phyloP scores from a whole-genome alignment of 2,113 vertebrate species.

The Megalops atlanticus region DNA sequence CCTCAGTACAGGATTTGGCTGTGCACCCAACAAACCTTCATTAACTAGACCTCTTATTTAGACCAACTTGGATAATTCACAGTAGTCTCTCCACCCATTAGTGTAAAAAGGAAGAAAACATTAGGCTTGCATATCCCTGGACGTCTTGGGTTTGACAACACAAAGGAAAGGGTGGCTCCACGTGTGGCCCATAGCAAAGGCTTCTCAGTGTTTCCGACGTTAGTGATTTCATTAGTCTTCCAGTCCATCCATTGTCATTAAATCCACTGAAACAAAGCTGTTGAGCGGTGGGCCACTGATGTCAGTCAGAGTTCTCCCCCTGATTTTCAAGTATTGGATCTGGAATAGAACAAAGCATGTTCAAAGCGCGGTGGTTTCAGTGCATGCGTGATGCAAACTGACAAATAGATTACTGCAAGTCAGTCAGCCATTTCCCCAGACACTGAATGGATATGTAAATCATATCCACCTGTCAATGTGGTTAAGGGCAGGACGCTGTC shows the following conservation, averaged over 20 bases:
- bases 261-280: constrained; percentile 73
- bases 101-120: not conserved
- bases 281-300: constrained; percentile 72
- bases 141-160: not conserved
- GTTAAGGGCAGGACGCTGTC: constrained; percentile 82
- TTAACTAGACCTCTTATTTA: not conserved
- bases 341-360: constrained; percentile 56
- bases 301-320: constrained; percentile 76
- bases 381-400: no score
- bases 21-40: constrained; percentile 1
- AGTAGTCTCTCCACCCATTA: not conserved
- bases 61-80: not conserved
- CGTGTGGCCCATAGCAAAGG: not conserved
- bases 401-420: not conserved
- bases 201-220: not conserved
- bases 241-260: constrained; percentile 74
- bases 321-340: constrained; percentile 94
- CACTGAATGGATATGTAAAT: not conserved
- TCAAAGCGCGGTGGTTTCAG: constrained; percentile 8
- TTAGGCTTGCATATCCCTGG: constrained; percentile 14
- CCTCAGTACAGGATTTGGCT: not conserved
- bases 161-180: not conserved
- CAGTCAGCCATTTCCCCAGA: not conserved
- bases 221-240: constrained; percentile 62
- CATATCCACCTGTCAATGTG: constrained; percentile 82